phyloP scores from a whole-genome alignment of 1,140 invertebrate genomes.

The Chrysopa pallens region DNA sequence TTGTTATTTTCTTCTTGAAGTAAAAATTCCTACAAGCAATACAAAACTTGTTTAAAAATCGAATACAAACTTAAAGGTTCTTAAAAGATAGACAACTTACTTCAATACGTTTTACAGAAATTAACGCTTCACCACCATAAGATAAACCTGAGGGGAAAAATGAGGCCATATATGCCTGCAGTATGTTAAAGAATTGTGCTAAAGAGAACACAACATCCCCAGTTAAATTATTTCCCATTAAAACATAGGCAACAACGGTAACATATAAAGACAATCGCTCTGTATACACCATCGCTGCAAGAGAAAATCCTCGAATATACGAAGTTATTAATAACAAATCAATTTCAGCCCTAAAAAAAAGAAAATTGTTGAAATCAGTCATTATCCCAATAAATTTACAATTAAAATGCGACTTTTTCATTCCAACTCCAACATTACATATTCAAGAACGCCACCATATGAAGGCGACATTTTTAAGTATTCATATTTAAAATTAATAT shows the following conservation, averaged over 20 bases:
- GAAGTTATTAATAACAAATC: constrained; percentile 44
- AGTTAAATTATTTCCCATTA: constrained; percentile 38
- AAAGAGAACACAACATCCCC: constrained; percentile 54
- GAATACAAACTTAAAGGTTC: background rate
- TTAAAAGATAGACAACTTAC: constrained; percentile 15
- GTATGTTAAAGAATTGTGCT: constrained; percentile 51
- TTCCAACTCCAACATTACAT: no score
- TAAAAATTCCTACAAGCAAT: constrained; percentile 15
- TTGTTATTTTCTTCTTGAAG: constrained; percentile 10
- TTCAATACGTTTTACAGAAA: constrained; percentile 43
- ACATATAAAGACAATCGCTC: constrained; percentile 52
- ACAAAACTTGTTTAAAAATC: background rate
- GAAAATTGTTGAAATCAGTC: constrained; percentile 18
- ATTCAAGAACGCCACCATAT: no score
- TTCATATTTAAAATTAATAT: no score
- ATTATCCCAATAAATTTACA: constrained; percentile 7
- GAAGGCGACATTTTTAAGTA: no score
- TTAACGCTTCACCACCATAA: constrained; percentile 35
- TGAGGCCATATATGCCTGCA: constrained; percentile 55
- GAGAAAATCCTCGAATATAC: constrained; percentile 49
- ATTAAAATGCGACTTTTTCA: background rate
- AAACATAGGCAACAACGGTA: constrained; percentile 46
- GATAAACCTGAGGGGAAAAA: constrained; percentile 46
- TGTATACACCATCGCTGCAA: constrained; percentile 43
- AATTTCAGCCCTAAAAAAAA: constrained; percentile 36